Evolutionary conservation across 2,113 vertebrate species (phyloP).

Genomic region (Atlantisia rogersi): DNA sequence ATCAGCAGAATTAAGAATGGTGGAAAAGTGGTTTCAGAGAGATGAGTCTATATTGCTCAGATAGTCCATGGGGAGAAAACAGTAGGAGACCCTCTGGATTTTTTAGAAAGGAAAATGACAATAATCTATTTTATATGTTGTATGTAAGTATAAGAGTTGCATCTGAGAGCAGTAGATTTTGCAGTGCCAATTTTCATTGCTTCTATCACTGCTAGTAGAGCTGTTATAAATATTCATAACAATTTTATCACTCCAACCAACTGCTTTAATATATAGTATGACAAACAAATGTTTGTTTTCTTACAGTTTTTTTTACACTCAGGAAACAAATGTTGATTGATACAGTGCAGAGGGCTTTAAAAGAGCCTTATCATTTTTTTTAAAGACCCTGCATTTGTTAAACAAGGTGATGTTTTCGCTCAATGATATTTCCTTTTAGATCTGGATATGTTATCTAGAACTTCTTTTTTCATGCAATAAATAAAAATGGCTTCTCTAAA

Average conservation of each 20-base stretch:
- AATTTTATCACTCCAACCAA: slow-evolving; percentile 28
- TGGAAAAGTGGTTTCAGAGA: slow-evolving; percentile 24
- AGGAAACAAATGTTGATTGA: not conserved
- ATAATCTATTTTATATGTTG: slow-evolving; percentile 5
- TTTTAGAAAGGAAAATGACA: not conserved
- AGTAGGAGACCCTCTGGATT: not conserved
- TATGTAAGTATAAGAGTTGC: not conserved
- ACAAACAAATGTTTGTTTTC: slow-evolving; percentile 34
- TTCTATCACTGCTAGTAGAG: not conserved
- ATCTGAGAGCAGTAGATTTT: slow-evolving; percentile 28
- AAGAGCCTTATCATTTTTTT: not conserved
- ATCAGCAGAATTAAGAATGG: slow-evolving; percentile 45
- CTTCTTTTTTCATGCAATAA: not conserved
- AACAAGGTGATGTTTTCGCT: not conserved
- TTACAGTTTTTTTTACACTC: not conserved
- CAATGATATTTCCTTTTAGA: not conserved
- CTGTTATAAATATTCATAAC: slow-evolving; percentile 57
- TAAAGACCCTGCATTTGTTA: not conserved
- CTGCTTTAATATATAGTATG: slow-evolving; percentile 11
- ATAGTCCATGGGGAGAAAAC: not conserved
- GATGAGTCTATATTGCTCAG: not conserved
- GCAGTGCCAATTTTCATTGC: not conserved
- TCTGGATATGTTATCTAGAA: not conserved
- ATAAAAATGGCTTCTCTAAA: not conserved
- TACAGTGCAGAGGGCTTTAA: not conserved